Conservation (phyloP, 64 coral and sea anemone genomes). For the Anthopleura sola region DNA sequence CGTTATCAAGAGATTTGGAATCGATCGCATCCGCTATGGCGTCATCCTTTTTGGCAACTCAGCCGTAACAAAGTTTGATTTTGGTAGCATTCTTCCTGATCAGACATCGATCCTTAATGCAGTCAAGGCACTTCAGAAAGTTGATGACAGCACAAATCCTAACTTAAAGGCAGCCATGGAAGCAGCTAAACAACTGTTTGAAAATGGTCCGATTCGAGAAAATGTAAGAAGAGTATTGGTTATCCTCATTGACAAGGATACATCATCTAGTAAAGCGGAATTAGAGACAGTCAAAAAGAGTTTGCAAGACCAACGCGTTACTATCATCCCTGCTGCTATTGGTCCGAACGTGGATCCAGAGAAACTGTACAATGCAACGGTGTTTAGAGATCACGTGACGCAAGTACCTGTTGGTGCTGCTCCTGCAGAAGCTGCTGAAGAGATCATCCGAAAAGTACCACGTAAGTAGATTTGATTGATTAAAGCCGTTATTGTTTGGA, state of each 20-base stretch:
- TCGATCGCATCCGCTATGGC: conserved; percentile 21
- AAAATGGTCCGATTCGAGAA: background rate
- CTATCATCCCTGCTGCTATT: conserved; percentile 23
- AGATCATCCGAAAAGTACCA: background rate
- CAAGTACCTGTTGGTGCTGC: background rate
- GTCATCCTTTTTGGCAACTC: conserved; percentile 30
- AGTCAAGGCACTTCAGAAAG: background rate
- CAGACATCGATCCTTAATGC: conserved; percentile 15
- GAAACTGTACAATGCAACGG: background rate
- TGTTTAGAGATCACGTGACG: conserved; percentile 3
- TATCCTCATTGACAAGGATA: conserved; percentile 37
- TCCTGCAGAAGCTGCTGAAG: background rate
- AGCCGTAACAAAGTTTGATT: background rate
- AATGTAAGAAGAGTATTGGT: conserved; percentile 37
- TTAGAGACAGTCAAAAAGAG: background rate
- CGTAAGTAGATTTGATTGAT: background rate
- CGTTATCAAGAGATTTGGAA: conserved; percentile 39
- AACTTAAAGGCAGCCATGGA: conserved; percentile 16
- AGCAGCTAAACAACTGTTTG: conserved; percentile 22
- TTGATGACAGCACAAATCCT: background rate
- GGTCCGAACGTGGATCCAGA: background rate
- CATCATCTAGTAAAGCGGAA: background rate
- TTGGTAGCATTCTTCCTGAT: background rate
- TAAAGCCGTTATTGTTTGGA: background rate
- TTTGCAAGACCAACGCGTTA: conserved; percentile 19